Evolutionary conservation across 2,113 vertebrate species (phyloP).

Genomic region (Takifugu flavidus): DNA sequence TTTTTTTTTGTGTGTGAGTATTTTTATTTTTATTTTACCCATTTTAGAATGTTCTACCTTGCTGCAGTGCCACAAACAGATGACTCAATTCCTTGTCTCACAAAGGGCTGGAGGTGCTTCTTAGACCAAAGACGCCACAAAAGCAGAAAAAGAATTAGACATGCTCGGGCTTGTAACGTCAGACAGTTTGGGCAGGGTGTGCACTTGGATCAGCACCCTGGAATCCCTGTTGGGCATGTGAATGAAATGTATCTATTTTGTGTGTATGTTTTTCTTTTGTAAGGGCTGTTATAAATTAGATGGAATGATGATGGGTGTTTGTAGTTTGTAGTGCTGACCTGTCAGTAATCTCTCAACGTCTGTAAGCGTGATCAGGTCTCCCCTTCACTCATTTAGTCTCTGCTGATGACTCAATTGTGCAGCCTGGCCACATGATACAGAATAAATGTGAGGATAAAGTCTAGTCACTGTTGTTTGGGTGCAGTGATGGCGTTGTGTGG

Average conservation of each 20-base stretch:
- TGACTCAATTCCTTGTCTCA: conserved; percentile 25
- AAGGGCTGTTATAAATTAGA: not conserved
- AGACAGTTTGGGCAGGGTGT: conserved; percentile 39
- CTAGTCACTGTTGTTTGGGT: conserved; percentile 40
- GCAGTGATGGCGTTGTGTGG: conserved; percentile 18
- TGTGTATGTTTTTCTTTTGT: not conserved
- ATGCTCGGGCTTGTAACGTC: conserved; percentile 49
- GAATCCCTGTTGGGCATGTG: conserved; percentile 37
- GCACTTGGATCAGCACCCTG: conserved; percentile 45
- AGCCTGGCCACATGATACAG: conserved; percentile 28
- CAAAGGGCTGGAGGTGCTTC: conserved; percentile 35
- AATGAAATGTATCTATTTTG: not conserved
- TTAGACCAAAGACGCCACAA: conserved; percentile 48
- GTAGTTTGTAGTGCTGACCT: conserved; percentile 32
- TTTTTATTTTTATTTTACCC: not conserved
- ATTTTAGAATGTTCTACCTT: not conserved
- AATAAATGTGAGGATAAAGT: conserved; percentile 20
- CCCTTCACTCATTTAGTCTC: conserved; percentile 26
- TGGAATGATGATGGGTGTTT: conserved; percentile 23
- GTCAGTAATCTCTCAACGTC: conserved; percentile 20
- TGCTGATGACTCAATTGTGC: conserved; percentile 43
- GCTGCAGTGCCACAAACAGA: conserved; percentile 27
- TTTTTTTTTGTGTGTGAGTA: conserved; percentile 14
- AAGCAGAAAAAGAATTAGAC: conserved; percentile 54
- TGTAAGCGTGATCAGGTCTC: conserved; percentile 21